Base-by-base conservation (phyloP, 1,140 invertebrate genomes). In the Amyelois transitella region DNA sequence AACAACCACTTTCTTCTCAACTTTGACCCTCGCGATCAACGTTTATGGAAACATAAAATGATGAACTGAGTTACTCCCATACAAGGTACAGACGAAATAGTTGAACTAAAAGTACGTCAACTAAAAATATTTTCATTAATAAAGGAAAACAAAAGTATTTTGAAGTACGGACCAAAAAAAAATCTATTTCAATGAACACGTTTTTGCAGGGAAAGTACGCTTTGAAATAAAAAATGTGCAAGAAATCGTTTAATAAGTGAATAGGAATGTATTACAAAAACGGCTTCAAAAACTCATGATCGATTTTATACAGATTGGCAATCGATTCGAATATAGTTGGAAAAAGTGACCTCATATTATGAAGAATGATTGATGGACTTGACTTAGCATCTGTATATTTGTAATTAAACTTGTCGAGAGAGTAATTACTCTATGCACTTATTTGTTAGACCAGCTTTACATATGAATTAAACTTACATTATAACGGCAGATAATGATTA, bases 1-100 rank as follows among this genome's bases (percentile, higher is more conserved):
- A 45, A 48, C 43, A 7, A 6, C 32, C 24, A 20, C 28, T 61
- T 58, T 51, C 60, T 53, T 64, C 14, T 53, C 32, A 14, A 25
- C 48, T 21, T 25, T 20, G 47, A 57, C 18, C 32, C 52, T 43
- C 51, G 49, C 47, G 21, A 59, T 59, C 57, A 50, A 8, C 12
- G 32, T 38, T 8, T n/a, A 38, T 14, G n/a, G 2, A 14, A 38
- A 38, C 17, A 14, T n/a, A 14, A 38, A n/a, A n/a, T n/a, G n/a
- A n/a, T n/a, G n/a, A n/a, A n/a, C n/a, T n/a, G n/a, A n/a, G n/a
- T n/a, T n/a, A n/a, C n/a, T n/a, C n/a, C n/a, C n/a, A n/a, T n/a
- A n/a, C n/a, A n/a, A n/a, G n/a, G n/a, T n/a, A n/a, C n/a, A n/a
- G n/a, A n/a, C n/a, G n/a, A n/a, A n/a, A n/a, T n/a, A n/a, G n/a